Evolutionary conservation across 2,113 vertebrate genomes (phyloP).

Genomic region (Drymodes brunneopygia): DNA sequence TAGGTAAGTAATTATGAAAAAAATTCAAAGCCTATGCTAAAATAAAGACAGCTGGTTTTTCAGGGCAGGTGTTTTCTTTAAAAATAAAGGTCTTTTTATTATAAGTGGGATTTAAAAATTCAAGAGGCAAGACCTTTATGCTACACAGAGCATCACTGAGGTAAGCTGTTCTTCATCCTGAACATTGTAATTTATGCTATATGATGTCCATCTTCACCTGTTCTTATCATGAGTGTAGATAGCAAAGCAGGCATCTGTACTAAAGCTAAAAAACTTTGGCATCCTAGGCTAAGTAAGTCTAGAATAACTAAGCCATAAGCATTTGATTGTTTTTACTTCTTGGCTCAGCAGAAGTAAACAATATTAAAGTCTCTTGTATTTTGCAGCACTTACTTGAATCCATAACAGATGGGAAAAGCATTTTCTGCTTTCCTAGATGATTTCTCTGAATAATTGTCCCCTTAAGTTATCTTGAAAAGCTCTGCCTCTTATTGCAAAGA

Average conservation of each 20-base stretch:
- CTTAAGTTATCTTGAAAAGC: background rate
- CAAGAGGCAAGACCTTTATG: background rate
- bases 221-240: background rate
- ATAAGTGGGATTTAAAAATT: background rate
- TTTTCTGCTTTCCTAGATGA: background rate
- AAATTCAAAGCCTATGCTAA: background rate
- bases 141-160: background rate
- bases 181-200: background rate
- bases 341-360: background rate
- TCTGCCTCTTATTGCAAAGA: background rate
- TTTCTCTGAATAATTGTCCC: background rate
- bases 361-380: background rate
- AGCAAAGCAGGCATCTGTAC: background rate
- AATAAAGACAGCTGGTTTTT: background rate
- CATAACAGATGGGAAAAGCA: background rate
- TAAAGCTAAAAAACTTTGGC: background rate
- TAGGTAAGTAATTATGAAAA: background rate
- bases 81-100: background rate
- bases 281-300: background rate
- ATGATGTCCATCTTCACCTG: background rate
- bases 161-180: background rate
- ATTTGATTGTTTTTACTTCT: background rate
- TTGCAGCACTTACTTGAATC: background rate
- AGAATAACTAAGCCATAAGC: background rate
- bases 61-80: background rate